Base-by-base conservation (phyloP, 2,888 invertebrate species). In the Syritta pipiens region DNA sequence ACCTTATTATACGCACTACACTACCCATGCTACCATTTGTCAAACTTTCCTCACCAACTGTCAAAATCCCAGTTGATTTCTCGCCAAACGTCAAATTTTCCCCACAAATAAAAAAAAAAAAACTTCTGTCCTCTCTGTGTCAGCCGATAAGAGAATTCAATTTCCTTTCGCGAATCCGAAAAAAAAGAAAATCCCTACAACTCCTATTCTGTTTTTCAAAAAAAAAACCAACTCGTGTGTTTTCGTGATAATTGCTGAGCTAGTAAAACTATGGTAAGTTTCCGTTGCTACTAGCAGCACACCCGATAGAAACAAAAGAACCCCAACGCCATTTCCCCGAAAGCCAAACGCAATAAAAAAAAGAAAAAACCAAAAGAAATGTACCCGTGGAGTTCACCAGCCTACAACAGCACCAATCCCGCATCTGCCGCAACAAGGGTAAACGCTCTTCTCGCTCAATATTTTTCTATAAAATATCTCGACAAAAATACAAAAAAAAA, bases 381-480 rank as follows among this genome's bases (percentile, higher is more conserved):
- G 88, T 88, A 88, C 84, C 88, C 88, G 82, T 88, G 88, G 88
- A 88, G 84, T 82, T 87, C 88, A 46, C 84, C 88, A 83, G 83
- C 86, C 74, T 88, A 87, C 83, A 85, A 85, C 79, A 81, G 48
- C 74, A 48, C 57, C 57, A 67, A 68, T 75, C 49, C 69, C 62
- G 55, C 63, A 68, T 42, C 49, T 57, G 76, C 44, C 79, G 74
- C 68, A 59, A 55, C 72, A 72, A 74, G 76, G 65, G 62, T 71
- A 81, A 67, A 48, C 77, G n/a, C n/a, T n/a, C n/a, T n/a, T n/a
- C n/a, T n/a, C 28, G 12, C 44, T 60, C 67, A 57, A 22, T 68
- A 57, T 75, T 63, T 53, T 76, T 51, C 24, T 48, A 51, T 48
- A 17, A 46, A 17, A 14, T 46, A n/a, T 44, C 19, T 55, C n/a